Base-by-base conservation (phyloP, 2,888 invertebrate genomes). In the Rhagium mordax region DNA sequence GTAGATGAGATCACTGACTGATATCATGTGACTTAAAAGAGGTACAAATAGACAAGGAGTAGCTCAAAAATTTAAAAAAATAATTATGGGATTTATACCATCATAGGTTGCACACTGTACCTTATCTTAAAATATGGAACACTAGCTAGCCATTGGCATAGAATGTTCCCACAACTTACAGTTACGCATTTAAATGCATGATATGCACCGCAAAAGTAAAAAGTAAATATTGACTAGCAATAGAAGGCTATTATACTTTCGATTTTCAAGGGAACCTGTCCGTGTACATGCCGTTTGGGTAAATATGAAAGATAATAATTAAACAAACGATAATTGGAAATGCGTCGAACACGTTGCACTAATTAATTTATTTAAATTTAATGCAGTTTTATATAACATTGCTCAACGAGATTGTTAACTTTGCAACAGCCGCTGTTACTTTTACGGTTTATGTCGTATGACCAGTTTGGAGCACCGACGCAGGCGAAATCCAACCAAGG, bases 291-390 rank as follows among this genome's bases (percentile, higher is more conserved):
- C 16, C 53, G 6, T n/a, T 61, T 27, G 21, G 16, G 20, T 24
- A 57, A 57, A 67, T 67, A 55, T 47, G 67, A 67, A 7, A 65
- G 57, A 67, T 47, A 67, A 67, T 47, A 67, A 67, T 57, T 67
- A 61, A 66, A 66, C 18, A 10, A 24, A 47, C 41, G 13, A 10
- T 6, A 41, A 55, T 20, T 67, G 16, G 57, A 67, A 57, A 57
- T 55, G 10, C 7, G 15, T 24, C 24, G 7, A 6, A 5, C 7
- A 29, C 55, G 49, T 27, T 13, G 18, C 1, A 10, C 5, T 16
- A 47, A 41, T 61, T 47, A 33, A 21, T 61, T 41, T 24, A 67
- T 49, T 64, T 64, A 61, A 29, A 61, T 61, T 48, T 21, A 61
- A 20, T 47, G 61, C 24, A 21, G 20, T n/a, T 61, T 41, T 47